Base-by-base conservation (phyloP, 2,113 vertebrate species). In the Camelus dromedarius region DNA sequence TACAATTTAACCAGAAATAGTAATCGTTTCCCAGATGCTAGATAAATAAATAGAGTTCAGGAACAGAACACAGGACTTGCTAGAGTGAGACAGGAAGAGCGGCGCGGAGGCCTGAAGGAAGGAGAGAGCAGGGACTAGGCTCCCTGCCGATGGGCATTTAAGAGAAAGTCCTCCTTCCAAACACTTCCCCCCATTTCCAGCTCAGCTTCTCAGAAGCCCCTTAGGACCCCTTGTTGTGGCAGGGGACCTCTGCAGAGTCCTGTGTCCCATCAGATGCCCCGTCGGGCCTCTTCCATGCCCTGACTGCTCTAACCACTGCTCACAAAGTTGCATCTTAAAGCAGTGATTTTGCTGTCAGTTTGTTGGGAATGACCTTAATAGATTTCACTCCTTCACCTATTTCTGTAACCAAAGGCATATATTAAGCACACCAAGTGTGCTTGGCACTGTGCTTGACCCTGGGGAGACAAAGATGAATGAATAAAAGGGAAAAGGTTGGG, bases 391-490 rank as follows among this genome's bases (percentile, higher is more conserved):
- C 66, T 75, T 42, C 92, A 58, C 93, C 80, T 70, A 38, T 64
- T 92, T 93, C 58, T 96, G 75, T 48, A 77, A n/a, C 69, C 76
- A 2, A 15, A 83, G 85, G 56, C 28, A 4, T 60, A 1, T 64
- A 18, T 75, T 67, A 73, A 58, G 94, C 18, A 60, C n/a, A 38
- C 10, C 11, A 56, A 73, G 66, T 73, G 87, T 75, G 48, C 64
- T 76, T 58, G 79, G 67, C 42, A 58, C 62, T 32, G 28, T 1
- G 4, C 54, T 76, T 28, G 38, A 62, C n/a, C 66, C 64, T 48
- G n/a, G 76, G 10, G 88, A 96, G 62, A 50, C 8, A 81, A 79
- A 84, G 77, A 86, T 26, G 86, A 70, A 92, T 18, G 26, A 56
- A 62, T 4, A 35, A 82, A 58, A 22, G 52, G n/a, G 26, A 35